Percentiles rank a stretch among this genome's conserved stretches.
These are phyloP conservation scores for Dipodomys ordii DNA, from an alignment of 2,113 vertebrate species.

Conservation along the genomic window DNA sequence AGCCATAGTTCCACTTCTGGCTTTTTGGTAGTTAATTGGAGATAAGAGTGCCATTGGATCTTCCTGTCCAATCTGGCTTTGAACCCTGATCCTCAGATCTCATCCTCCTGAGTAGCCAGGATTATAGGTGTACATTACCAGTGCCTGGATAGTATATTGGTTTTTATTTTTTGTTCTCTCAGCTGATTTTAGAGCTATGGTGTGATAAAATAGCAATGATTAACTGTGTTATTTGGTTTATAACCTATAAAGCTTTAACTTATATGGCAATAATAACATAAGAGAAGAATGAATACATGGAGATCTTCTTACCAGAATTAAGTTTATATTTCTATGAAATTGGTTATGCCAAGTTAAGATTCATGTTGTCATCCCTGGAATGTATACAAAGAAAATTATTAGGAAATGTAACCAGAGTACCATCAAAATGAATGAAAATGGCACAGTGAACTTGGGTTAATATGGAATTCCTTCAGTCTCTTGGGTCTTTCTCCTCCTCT, in stretches of 20 bases:
- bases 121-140: too few relatives aligned
- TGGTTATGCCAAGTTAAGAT: not conserved
- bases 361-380: not conserved
- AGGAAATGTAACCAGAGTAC: not conserved
- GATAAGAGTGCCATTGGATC: too few relatives aligned
- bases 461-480: not conserved
- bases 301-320: not conserved
- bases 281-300: not conserved
- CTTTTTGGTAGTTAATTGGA: too few relatives aligned
- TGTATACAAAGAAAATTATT: not conserved
- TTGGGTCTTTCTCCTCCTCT: not conserved
- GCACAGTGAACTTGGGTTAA: not conserved
- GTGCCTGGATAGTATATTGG: not conserved
- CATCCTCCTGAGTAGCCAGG: too few relatives aligned
- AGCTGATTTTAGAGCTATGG: not conserved
- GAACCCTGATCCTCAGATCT: too few relatives aligned
- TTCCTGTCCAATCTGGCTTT: too few relatives aligned
- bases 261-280: not conserved
- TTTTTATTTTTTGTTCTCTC: not conserved
- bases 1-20: too few relatives aligned
- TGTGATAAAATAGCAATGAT: not conserved
- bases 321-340: slow-evolving; percentile 22
- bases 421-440: not conserved
- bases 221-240: not conserved
- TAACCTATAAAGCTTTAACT: not conserved